A percentile compares a stretch with the other conserved stretches of the same genome.
These are phyloP conservation scores for Ochlodes sylvanus DNA, from an alignment of 2,888 invertebrate species.

Conservation along the genomic window DNA sequence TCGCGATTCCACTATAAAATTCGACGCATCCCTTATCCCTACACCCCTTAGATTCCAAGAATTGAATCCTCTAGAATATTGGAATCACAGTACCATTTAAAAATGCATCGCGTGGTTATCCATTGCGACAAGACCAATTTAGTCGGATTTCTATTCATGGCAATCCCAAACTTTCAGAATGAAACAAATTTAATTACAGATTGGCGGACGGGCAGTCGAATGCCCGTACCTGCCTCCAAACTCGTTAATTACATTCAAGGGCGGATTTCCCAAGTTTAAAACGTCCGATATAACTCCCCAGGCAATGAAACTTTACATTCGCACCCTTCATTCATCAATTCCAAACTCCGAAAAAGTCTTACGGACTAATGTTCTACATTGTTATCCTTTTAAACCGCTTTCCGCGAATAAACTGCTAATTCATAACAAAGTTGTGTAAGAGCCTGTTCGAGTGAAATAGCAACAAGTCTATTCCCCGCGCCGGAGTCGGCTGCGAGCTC, in stretches of 20 bases:
- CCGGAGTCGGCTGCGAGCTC: not conserved
- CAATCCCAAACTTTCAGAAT: conserved; percentile 39
- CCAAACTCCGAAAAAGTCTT: conserved; percentile 16
- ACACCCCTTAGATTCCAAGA: too few species aligned
- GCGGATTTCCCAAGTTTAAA: conserved; percentile 49
- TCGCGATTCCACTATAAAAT: too few species aligned
- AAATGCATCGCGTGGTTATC: not conserved
- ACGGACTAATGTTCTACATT: conserved; percentile 9
- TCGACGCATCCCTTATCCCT: too few species aligned
- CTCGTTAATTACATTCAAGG: conserved; percentile 48
- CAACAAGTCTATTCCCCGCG: conserved; percentile 24
- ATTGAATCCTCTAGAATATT: too few species aligned
- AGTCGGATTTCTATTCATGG: conserved; percentile 8
- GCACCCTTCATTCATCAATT: conserved; percentile 26
- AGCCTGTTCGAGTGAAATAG: conserved; percentile 23
- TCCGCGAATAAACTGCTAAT: conserved; percentile 15
- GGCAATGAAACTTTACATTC: conserved; percentile 34
- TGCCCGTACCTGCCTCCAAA: conserved; percentile 44
- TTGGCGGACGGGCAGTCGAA: conserved; percentile 41
- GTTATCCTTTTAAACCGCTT: conserved; percentile 18
- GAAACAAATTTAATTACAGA: conserved; percentile 51
- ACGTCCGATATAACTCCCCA: conserved; percentile 45
- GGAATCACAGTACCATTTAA: too few species aligned
- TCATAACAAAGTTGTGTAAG: conserved; percentile 5
- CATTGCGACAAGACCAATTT: not conserved